Conservation (phyloP, 1,140 invertebrate genomes). For the Meteorus sp. region DNA sequence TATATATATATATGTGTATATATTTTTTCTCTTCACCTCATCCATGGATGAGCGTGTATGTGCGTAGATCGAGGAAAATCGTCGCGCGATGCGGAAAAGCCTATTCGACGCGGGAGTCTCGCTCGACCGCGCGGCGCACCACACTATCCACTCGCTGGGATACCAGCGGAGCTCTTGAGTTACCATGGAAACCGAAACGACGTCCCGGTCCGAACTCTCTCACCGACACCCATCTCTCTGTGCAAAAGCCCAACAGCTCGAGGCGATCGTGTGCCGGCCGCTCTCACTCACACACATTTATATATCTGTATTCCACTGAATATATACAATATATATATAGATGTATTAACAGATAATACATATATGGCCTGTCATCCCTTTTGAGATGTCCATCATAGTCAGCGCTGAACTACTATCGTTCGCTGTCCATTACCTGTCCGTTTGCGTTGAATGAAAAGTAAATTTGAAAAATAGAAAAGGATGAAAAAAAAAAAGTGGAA, state of each 20-base stretch:
- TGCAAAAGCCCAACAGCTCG: slow-evolving; percentile 10
- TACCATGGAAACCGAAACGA: slow-evolving; percentile 27
- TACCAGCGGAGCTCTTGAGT: slow-evolving; percentile 19
- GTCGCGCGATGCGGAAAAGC: background rate
- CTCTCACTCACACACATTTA: background rate
- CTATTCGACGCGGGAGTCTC: background rate
- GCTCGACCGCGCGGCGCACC: slow-evolving; percentile 16
- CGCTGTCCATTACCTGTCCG: too few species aligned
- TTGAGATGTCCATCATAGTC: too few species aligned
- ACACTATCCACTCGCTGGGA: too few species aligned
- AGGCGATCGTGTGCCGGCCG: background rate
- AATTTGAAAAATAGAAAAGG: too few species aligned
- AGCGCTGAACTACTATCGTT: too few species aligned
- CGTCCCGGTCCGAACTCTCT: slow-evolving; percentile 25
- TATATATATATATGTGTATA: too few species aligned
- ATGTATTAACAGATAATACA: too few species aligned
- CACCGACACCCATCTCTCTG: slow-evolving; percentile 32
- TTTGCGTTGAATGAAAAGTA: too few species aligned
- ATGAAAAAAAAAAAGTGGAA: too few species aligned
- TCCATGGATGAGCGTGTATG: background rate
- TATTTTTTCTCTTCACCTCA: too few species aligned
- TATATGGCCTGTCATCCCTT: too few species aligned
- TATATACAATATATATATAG: background rate
- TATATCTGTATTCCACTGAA: background rate
- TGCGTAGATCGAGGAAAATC: background rate